Evolutionary conservation across 2,888 invertebrate genomes (phyloP).

Genomic region (Vesta saturnalis): DNA sequence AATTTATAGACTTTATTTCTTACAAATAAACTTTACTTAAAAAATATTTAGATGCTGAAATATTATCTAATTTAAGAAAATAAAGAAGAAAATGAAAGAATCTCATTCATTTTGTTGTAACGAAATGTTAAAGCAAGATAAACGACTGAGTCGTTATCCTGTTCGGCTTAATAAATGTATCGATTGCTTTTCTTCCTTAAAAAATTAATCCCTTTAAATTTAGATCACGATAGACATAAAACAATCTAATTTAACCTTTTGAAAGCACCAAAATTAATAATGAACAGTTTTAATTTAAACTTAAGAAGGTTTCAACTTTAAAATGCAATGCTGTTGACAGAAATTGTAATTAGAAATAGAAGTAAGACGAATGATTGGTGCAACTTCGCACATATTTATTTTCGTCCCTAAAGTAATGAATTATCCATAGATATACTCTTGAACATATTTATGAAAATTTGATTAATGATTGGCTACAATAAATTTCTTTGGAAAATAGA

Average conservation of each 20-base stretch:
- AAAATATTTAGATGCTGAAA: not conserved
- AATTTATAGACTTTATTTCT: not conserved
- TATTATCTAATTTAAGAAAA: not conserved
- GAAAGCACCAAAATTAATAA: not conserved
- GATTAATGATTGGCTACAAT: not conserved
- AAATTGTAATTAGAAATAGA: constrained; percentile 5
- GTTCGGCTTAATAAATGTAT: not conserved
- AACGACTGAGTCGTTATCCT: too few relatives aligned
- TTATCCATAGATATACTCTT: too few relatives aligned
- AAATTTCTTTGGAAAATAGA: not conserved
- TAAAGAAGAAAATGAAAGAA: not conserved
- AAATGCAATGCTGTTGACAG: constrained; percentile 8
- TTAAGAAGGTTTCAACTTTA: not conserved
- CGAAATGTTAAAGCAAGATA: not conserved
- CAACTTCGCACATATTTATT: too few relatives aligned
- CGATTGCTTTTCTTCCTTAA: constrained; percentile 4
- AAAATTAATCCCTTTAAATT: constrained; percentile 3
- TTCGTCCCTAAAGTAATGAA: not conserved
- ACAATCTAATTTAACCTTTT: constrained; percentile 1
- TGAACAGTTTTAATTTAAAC: constrained; percentile 10
- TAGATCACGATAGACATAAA: constrained; percentile 6
- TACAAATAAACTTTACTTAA: not conserved
- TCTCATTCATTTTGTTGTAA: not conserved
- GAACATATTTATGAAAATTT: not conserved
- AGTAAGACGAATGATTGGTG: not conserved